A percentile compares a stretch with the other conserved stretches of the same genome.
phyloP scores from a whole-genome alignment of 2,888 invertebrate genomes.

The Thelaira solivaga region DNA sequence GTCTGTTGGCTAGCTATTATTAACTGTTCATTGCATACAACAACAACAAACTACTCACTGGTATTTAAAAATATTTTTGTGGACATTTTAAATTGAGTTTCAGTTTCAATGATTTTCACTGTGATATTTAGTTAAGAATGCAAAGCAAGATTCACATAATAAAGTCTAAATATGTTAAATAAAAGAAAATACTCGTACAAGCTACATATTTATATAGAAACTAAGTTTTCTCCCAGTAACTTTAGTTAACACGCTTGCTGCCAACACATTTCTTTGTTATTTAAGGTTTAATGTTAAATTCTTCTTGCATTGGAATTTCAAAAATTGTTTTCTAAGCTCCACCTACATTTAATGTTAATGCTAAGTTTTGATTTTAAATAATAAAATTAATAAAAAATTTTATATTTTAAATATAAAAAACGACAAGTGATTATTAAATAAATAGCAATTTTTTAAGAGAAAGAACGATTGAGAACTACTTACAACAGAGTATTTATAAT shows the following conservation, averaged over 20 bases:
- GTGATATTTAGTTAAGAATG: slow-evolving; percentile 26
- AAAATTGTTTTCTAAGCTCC: slow-evolving; percentile 31
- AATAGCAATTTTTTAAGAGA: too few species aligned
- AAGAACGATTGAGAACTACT: too few species aligned
- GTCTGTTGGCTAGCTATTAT: background rate
- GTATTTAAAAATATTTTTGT: background rate
- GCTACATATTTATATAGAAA: background rate
- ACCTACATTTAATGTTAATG: slow-evolving; percentile 43
- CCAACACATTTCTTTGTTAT: background rate
- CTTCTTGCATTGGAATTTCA: slow-evolving; percentile 28
- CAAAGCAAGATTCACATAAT: slow-evolving; percentile 3
- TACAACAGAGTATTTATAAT: too few species aligned
- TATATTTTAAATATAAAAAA: slow-evolving; percentile 1
- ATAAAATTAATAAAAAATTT: slow-evolving; percentile 21
- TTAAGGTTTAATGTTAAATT: background rate
- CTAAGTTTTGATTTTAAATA: background rate
- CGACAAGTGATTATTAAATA: background rate
- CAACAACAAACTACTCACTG: too few species aligned
- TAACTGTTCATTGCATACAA: slow-evolving; percentile 16
- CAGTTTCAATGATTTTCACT: slow-evolving; percentile 3
- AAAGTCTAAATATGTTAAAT: slow-evolving; percentile 7
- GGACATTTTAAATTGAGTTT: background rate
- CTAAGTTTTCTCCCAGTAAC: background rate
- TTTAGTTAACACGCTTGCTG: background rate
- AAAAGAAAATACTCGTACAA: background rate